Base-by-base conservation (phyloP, 1,140 invertebrate genomes). In the Cataglyphis hispanica region DNA sequence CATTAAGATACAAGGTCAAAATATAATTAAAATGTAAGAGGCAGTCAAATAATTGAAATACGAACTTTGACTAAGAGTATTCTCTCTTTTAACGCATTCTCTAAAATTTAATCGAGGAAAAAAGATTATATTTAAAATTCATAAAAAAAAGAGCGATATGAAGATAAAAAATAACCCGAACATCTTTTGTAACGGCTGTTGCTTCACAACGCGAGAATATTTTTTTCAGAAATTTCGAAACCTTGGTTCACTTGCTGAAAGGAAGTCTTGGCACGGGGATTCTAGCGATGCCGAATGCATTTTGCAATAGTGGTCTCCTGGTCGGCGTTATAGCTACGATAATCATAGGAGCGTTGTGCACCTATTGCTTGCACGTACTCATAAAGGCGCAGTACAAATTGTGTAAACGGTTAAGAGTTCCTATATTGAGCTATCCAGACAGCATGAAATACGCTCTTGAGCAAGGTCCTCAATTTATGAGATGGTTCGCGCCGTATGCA, bases 221-320 rank as follows among this genome's bases (percentile, higher is more conserved):
- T 50, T 78, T 43, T 53, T 27, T 87, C 91, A 98, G 97, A 70
- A 98, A 98, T 94, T 94, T 95, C 37, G 97, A 98, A 83, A 98
- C 98, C 0, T 95, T 98, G 86, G 96, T 98, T 86, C 98, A 98
- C 92, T 93, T 98, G 85, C 93, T 98, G 25, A 98, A 98, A 91
- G 98, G 97, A 31, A 98, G 98, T 91, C 96, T 99, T 75, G 98
- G 98, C 7, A 98, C 98, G 0, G 98, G 98, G 7, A 98, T 99
- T 63, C 92, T 99, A 66, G 98, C 98, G 22, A 98, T 99, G 97
- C 98, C 98, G 2, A 96, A 97, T 91, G 98, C 98, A 0, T 97
- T 98, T 86, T 95, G 95, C 66, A 97, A 98, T 92, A 96, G 98
- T 58, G 98, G 98, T 37, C 96, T 98, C 60, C 67, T 97, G 0